Conservation (phyloP, 1,140 invertebrate genomes). For the Chionoecetes opilio region DNA sequence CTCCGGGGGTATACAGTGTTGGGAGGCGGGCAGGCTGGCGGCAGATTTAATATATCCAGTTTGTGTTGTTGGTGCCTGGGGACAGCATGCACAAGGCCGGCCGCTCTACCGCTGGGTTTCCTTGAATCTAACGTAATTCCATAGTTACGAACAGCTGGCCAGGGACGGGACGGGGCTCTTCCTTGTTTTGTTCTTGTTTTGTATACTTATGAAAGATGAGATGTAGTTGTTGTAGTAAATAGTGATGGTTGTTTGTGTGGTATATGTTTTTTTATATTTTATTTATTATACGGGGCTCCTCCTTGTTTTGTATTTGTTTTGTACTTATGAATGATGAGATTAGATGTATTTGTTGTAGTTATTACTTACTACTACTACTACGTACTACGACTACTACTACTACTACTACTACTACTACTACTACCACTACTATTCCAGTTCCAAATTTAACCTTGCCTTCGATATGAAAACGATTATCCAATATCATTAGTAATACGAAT, state of each 20-base stretch:
- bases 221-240: no score
- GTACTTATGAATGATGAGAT: no score
- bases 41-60: conserved; percentile 20
- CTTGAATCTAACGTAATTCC: background rate
- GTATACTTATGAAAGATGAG: no score
- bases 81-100: conserved; percentile 14
- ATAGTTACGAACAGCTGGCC: background rate
- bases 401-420: conserved; percentile 24
- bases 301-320: no score
- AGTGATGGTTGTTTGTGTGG: no score
- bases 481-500: no score
- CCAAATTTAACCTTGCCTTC: no score
- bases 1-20: background rate
- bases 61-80: conserved; percentile 12
- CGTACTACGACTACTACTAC: conserved; percentile 7
- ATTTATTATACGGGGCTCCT: no score
- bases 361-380: conserved; percentile 3
- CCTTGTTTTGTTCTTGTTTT: no score
- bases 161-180: background rate
- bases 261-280: no score
- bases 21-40: background rate
- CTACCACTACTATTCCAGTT: background rate
- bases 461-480: no score
- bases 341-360: background rate
- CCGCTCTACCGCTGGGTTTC: background rate